Evolutionary conservation across 2,888 invertebrate genomes (phyloP).

Genomic region (Temnothorax ravouxi): DNA sequence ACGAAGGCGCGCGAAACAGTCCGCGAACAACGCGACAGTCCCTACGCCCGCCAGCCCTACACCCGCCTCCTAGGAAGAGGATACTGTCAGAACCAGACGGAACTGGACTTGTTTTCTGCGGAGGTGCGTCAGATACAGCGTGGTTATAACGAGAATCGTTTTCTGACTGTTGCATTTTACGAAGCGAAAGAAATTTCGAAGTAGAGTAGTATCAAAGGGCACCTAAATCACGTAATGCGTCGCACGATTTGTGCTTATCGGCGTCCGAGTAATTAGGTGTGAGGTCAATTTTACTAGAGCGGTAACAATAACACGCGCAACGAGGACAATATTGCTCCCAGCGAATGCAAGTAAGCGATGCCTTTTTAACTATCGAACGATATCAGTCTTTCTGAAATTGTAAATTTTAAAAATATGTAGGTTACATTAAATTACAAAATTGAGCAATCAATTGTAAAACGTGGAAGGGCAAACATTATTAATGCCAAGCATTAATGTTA

Average conservation of each 20-base stretch:
- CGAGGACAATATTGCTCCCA: constrained; percentile 38
- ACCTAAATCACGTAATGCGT: constrained; percentile 18
- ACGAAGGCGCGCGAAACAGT: constrained; percentile 86
- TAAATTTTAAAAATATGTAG: not conserved
- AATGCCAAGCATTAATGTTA: constrained; percentile 18
- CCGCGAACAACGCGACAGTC: constrained; percentile 60
- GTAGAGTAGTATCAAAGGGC: constrained; percentile 46
- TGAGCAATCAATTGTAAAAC: not conserved
- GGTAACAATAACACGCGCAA: not conserved
- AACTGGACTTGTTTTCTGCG: constrained; percentile 76
- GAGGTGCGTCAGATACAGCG: constrained; percentile 75
- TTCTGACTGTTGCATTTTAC: constrained; percentile 73
- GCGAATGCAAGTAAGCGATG: constrained; percentile 32
- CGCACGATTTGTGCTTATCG: constrained; percentile 19
- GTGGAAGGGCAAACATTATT: constrained; percentile 2
- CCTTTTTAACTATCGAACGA: constrained; percentile 13
- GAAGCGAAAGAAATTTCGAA: constrained; percentile 57
- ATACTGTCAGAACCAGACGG: constrained; percentile 63
- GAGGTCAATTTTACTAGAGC: not conserved
- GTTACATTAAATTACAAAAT: constrained; percentile 10
- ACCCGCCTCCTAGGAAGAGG: constrained; percentile 79
- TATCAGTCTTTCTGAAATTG: not conserved
- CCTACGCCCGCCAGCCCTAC: constrained; percentile 73
- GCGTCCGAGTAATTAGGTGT: not conserved
- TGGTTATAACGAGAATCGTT: constrained; percentile 75